phyloP scores from a whole-genome alignment of 2,797 vertebrate genomes.

The Anguilla pacifica region DNA sequence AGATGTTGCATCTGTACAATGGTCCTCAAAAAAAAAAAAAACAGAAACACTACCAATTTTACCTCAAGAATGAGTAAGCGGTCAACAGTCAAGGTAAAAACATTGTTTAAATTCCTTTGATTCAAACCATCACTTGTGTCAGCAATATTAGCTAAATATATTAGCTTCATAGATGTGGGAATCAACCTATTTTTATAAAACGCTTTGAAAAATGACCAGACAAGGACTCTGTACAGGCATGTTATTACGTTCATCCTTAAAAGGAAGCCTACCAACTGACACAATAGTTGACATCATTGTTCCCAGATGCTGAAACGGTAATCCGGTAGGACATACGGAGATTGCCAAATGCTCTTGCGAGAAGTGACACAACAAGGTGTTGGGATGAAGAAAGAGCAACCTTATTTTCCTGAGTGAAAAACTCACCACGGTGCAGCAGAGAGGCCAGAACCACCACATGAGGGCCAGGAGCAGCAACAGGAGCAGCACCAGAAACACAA shows the following conservation, averaged over 20 bases:
- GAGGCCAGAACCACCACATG: constrained; percentile 98
- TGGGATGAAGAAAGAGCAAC: neutral
- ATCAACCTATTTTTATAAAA: neutral
- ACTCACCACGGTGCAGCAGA: constrained; percentile 97
- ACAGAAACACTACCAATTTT: neutral
- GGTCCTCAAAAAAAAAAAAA: too few relatives aligned
- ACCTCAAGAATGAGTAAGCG: neutral
- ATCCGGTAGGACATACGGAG: neutral
- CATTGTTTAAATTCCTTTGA: neutral
- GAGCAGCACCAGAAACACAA: constrained; percentile 86
- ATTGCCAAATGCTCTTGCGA: neutral
- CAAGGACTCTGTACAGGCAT: neutral
- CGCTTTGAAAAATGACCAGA: neutral
- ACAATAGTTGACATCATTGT: neutral
- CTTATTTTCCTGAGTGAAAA: too few relatives aligned
- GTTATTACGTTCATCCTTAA: neutral
- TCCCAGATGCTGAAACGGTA: neutral
- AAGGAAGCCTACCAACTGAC: neutral
- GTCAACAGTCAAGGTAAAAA: neutral
- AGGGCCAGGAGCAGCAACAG: constrained; percentile 76
- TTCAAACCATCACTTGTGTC: neutral
- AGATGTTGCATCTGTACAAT: too few relatives aligned
- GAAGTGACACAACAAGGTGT: neutral
- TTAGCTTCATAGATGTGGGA: neutral
- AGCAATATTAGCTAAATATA: neutral